A percentile compares a stretch with the other conserved stretches of the same genome.
These are phyloP conservation scores for Campylomormyrus tamandua DNA, from an alignment of 2,113 vertebrate genomes.

Conservation along the genomic window DNA sequence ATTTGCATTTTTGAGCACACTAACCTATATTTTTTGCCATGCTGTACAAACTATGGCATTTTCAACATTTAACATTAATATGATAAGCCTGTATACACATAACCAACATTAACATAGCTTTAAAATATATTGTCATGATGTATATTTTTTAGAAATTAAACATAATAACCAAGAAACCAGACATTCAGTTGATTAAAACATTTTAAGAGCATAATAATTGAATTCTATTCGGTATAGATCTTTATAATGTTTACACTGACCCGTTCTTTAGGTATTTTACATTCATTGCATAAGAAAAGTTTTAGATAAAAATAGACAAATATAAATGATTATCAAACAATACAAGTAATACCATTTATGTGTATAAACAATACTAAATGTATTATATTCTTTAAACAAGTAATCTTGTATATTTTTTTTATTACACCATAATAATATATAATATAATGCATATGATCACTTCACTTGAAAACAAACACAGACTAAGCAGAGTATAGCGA, in stretches of 20 bases:
- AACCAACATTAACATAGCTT: neutral
- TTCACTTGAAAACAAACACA: neutral
- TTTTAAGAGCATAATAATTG: neutral
- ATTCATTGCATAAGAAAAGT: neutral
- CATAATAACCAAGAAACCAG: neutral
- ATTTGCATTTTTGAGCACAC: neutral
- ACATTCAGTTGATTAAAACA: neutral
- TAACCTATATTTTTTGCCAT: neutral
- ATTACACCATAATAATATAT: neutral
- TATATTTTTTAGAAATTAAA: neutral
- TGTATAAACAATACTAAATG: neutral
- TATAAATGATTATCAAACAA: neutral
- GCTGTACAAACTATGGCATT: neutral
- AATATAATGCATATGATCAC: neutral
- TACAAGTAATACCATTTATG: neutral
- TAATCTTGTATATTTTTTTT: neutral
- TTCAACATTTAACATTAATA: neutral
- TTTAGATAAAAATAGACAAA: neutral
- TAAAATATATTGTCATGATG: neutral
- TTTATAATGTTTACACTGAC: neutral
- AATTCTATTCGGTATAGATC: neutral
- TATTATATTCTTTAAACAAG: neutral
- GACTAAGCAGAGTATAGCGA: neutral
- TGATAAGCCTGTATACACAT: neutral
- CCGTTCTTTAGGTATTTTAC: neutral